A percentile compares a stretch with the other conserved stretches of the same genome.
These are phyloP conservation scores for Sebastes iracundus DNA, from an alignment of 2,797 vertebrate species.

Conservation along the genomic window DNA sequence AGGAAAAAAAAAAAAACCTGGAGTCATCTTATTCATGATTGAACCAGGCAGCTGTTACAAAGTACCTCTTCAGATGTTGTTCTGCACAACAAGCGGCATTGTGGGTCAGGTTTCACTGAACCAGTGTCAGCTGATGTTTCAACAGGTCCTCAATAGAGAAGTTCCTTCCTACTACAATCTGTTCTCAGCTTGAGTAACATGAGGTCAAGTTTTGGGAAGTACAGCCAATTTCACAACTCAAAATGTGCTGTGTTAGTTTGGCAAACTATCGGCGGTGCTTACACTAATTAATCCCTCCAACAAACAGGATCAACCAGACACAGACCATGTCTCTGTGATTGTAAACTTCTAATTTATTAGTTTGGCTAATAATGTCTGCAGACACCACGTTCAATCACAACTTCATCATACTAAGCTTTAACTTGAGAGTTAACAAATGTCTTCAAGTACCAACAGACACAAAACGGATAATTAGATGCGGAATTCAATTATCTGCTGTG, in stretches of 20 bases:
- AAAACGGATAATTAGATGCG: slow-evolving; percentile 36
- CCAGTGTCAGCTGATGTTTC: slow-evolving; percentile 35
- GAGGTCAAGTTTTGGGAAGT: not conserved
- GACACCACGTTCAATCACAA: not conserved
- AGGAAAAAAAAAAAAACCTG: not conserved
- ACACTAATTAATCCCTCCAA: not conserved
- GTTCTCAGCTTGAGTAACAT: not conserved
- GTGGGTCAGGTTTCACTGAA: slow-evolving; percentile 49
- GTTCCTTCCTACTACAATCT: not conserved
- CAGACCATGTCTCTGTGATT: not conserved
- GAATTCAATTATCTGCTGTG: slow-evolving; percentile 33
- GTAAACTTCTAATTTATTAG: not conserved
- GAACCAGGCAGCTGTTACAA: slow-evolving; percentile 30
- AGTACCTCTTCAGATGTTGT: slow-evolving; percentile 37
- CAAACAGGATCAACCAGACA: not conserved
- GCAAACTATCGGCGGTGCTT: not conserved
- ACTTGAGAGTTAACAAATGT: slow-evolving; percentile 23
- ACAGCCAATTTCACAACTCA: not conserved
- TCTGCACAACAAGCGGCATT: slow-evolving; percentile 8
- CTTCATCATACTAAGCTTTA: slow-evolving; percentile 21
- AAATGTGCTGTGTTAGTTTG: not conserved
- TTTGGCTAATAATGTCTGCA: not conserved
- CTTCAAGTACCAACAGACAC: slow-evolving; percentile 8
- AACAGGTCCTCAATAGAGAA: slow-evolving; percentile 16
- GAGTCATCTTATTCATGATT: not conserved